Conservation (phyloP, 2,888 invertebrate species). For the Mythimna pallens region DNA sequence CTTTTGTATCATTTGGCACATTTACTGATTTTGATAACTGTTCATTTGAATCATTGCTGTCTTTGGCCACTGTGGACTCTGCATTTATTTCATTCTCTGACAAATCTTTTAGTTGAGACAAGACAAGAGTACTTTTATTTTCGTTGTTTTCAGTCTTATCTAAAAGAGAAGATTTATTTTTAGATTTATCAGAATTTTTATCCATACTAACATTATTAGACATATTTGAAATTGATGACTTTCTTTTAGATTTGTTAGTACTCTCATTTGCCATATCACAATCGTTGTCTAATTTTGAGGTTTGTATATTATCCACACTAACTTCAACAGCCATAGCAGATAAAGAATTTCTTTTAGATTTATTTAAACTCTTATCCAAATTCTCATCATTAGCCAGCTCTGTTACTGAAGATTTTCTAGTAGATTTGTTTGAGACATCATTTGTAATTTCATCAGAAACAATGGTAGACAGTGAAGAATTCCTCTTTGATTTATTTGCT, state of each 20-base stretch:
- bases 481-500: slow-evolving; percentile 48
- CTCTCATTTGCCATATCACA: slow-evolving; percentile 19
- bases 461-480: slow-evolving; percentile 27
- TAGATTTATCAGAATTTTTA: slow-evolving; percentile 66
- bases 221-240: slow-evolving; percentile 40
- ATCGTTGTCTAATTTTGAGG: slow-evolving; percentile 14
- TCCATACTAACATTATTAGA: slow-evolving; percentile 34
- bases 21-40: slow-evolving; percentile 73
- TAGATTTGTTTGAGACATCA: slow-evolving; percentile 25
- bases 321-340: slow-evolving; percentile 17
- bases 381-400: slow-evolving; percentile 16
- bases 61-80: slow-evolving; percentile 68
- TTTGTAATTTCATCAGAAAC: slow-evolving; percentile 19
- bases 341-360: slow-evolving; percentile 30
- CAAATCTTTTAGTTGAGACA: slow-evolving; percentile 81
- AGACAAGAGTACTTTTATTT: slow-evolving; percentile 76
- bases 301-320: slow-evolving; percentile 22
- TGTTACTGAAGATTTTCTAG: slow-evolving; percentile 20
- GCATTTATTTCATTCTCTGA: slow-evolving; percentile 71
- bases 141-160: slow-evolving; percentile 49
- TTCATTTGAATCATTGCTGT: slow-evolving; percentile 61
- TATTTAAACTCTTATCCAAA: slow-evolving; percentile 38
- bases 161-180: slow-evolving; percentile 65
- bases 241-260: slow-evolving; percentile 48
- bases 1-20: slow-evolving; percentile 66